Evolutionary conservation across 2,113 vertebrate genomes (phyloP).

Genomic region (Cyprinodon variegatus): DNA sequence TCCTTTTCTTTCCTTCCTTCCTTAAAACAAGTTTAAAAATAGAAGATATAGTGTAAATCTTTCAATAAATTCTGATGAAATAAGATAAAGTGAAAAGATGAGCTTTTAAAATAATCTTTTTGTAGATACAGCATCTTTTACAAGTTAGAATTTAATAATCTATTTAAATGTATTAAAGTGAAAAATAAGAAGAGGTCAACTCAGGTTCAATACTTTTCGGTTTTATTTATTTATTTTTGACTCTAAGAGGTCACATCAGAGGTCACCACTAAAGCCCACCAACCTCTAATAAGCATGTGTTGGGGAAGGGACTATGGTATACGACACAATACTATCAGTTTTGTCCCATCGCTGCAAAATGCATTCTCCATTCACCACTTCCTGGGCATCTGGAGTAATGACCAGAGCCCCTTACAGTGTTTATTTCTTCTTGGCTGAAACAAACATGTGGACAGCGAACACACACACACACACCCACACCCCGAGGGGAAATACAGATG

Average conservation of each 20-base stretch:
- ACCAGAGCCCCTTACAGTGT: slow-evolving; percentile 14
- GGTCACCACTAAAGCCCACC: slow-evolving; percentile 32
- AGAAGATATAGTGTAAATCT: too few relatives aligned
- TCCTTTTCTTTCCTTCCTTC: too few relatives aligned
- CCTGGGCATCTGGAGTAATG: slow-evolving; percentile 43
- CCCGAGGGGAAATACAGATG: slow-evolving; percentile 5
- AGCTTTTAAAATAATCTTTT: too few relatives aligned
- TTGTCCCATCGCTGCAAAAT: slow-evolving; percentile 27
- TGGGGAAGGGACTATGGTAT: neutral
- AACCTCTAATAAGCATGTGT: neutral
- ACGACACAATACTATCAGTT: slow-evolving; percentile 30
- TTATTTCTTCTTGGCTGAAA: slow-evolving; percentile 56
- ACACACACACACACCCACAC: slow-evolving; percentile 1
- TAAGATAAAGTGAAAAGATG: too few relatives aligned
- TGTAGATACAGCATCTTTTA: too few relatives aligned
- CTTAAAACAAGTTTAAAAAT: too few relatives aligned
- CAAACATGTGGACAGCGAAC: slow-evolving; percentile 29
- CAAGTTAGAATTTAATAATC: too few relatives aligned
- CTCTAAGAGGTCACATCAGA: slow-evolving; percentile 37
- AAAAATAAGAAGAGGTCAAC: neutral
- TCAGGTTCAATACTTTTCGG: neutral
- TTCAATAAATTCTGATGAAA: too few relatives aligned
- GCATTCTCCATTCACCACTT: slow-evolving; percentile 34
- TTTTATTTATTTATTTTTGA: neutral
- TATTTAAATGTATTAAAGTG: too few relatives aligned